Percentiles rank a stretch among this genome's conserved stretches.
phyloP scores from a whole-genome alignment of 2,888 invertebrate genomes.

The Lepidochitona cinerea region DNA sequence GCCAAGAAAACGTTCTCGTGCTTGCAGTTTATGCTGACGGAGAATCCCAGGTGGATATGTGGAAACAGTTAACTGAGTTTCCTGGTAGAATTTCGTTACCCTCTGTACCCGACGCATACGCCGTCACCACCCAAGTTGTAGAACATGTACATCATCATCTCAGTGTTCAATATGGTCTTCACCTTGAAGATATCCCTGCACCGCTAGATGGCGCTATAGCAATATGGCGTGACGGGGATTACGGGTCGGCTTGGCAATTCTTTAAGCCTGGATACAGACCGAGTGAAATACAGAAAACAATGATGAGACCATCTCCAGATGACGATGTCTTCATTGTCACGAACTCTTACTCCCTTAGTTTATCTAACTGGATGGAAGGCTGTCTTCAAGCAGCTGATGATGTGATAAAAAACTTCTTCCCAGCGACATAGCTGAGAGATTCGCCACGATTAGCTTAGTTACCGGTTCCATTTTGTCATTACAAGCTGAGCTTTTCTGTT shows the following conservation, averaged over 20 bases:
- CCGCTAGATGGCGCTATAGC: constrained; percentile 18
- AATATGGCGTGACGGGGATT: neutral
- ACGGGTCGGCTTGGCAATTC: neutral
- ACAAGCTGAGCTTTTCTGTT: no score
- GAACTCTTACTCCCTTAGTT: neutral
- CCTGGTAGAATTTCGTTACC: neutral
- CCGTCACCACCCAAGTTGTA: constrained; percentile 21
- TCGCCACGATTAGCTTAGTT: neutral
- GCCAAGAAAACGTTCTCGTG: constrained; percentile 13
- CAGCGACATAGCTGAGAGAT: neutral
- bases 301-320: neutral
- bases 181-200: constrained; percentile 12
- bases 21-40: constrained; percentile 14
- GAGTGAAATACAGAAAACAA: neutral
- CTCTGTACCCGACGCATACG: constrained; percentile 12
- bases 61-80: constrained; percentile 2
- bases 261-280: neutral
- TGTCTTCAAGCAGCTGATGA: neutral
- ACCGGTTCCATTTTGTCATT: no score
- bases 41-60: neutral
- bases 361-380: neutral
- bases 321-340: neutral
- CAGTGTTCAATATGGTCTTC: constrained; percentile 20
- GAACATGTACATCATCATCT: constrained; percentile 19
- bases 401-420: neutral